Percentiles rank a stretch among this genome's conserved stretches.
These are phyloP conservation scores for Limnodromus scolopaceus DNA, from an alignment of 2,797 vertebrate genomes.

Conservation along the genomic window DNA sequence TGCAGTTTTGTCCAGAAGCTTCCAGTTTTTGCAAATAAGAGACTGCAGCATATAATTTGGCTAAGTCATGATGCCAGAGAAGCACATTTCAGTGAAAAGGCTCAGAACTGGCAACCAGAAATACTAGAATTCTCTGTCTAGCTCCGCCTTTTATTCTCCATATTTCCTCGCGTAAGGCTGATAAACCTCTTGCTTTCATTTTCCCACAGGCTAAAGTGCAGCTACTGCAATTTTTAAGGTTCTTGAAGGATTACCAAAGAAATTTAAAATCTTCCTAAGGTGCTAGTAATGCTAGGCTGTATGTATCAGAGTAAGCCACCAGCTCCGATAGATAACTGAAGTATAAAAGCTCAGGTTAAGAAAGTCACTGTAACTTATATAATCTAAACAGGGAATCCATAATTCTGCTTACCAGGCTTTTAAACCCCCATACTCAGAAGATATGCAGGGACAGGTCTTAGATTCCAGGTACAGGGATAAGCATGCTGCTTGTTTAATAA, in stretches of 20 bases:
- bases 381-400: background rate
- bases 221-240: slow-evolving; percentile 1
- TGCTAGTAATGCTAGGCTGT: background rate
- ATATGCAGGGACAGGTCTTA: background rate
- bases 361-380: background rate
- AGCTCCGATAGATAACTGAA: background rate
- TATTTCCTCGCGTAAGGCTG: background rate
- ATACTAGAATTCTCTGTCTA: background rate
- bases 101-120: background rate
- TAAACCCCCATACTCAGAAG: background rate
- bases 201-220: background rate
- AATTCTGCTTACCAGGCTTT: background rate
- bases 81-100: background rate
- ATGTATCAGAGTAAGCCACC: background rate
- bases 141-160: background rate
- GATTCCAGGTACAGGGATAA: background rate
- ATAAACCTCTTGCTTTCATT: background rate
- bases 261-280: slow-evolving; percentile 27
- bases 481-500: background rate
- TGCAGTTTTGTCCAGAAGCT: background rate
- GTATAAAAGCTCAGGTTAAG: background rate
- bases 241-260: slow-evolving; percentile 12
- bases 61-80: background rate
- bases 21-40: background rate
- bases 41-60: background rate